Percentiles rank a stretch among this genome's conserved stretches.
Evolutionary conservation across 2,113 vertebrate genomes (phyloP).

Genomic region (Burhinus bistriatus): DNA sequence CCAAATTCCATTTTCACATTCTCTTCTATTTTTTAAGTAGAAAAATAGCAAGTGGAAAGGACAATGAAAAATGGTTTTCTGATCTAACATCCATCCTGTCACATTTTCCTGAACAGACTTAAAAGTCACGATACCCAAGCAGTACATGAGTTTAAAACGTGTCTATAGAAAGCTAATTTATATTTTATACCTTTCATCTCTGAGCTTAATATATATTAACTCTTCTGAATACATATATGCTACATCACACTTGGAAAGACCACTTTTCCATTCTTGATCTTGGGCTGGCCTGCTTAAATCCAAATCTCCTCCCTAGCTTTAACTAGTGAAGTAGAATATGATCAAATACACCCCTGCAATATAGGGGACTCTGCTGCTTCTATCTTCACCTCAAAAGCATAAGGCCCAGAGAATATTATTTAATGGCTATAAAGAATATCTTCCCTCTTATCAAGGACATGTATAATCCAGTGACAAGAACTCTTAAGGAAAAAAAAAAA

Average conservation of each 20-base stretch:
- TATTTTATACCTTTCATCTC: background rate
- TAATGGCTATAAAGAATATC: background rate
- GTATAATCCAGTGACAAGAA: background rate
- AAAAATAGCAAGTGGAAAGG: background rate
- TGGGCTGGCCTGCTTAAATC: background rate
- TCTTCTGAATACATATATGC: background rate
- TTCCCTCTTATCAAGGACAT: background rate
- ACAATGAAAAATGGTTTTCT: background rate
- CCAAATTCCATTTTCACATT: background rate
- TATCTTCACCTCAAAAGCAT: background rate
- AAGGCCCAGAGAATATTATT: background rate
- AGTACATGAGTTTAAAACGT: background rate
- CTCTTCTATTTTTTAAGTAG: background rate
- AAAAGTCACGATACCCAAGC: background rate
- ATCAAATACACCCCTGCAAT: background rate
- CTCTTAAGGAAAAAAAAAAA: background rate
- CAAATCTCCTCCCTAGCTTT: background rate
- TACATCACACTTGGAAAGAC: background rate
- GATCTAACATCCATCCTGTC: background rate
- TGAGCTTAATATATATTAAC: background rate
- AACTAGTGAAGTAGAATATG: background rate
- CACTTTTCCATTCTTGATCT: background rate
- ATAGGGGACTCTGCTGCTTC: background rate
- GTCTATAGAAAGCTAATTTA: background rate
- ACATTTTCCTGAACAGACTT: background rate